Percentiles rank a stretch among this genome's conserved stretches.
Conservation (phyloP, 2,113 vertebrate species). For the Pipra filicauda region DNA sequence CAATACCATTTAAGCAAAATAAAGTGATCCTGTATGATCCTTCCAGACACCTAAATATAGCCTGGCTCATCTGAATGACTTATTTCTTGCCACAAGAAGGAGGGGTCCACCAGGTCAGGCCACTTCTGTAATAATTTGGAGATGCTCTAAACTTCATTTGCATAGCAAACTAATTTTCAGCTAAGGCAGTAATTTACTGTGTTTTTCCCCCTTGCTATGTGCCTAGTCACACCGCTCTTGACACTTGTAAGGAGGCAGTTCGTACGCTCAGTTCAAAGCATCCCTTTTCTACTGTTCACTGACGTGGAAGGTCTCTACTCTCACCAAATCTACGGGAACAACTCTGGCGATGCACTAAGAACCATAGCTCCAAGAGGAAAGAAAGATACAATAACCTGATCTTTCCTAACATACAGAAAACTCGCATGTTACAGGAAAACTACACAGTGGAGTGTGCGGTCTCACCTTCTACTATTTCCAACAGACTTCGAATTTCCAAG, state of each 20-base stretch:
- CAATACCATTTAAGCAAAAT: background rate
- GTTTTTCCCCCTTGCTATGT: background rate
- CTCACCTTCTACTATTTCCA: background rate
- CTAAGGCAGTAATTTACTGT: background rate
- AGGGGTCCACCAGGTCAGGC: background rate
- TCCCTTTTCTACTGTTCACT: background rate
- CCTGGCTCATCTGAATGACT: background rate
- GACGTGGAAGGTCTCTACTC: background rate
- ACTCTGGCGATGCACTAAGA: background rate
- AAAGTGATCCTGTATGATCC: background rate
- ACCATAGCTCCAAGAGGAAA: background rate
- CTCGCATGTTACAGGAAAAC: background rate
- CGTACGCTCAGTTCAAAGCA: background rate
- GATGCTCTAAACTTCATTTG: background rate
- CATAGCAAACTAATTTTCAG: background rate
- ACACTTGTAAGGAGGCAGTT: background rate
- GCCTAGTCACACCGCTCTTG: background rate
- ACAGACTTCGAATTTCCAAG: background rate
- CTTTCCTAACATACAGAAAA: background rate
- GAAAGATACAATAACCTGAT: background rate
- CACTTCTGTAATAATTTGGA: background rate
- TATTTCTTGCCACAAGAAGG: background rate
- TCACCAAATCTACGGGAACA: background rate
- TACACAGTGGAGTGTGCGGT: accelerated
- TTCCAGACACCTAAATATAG: background rate